phyloP scores from a whole-genome alignment of 2,797 vertebrate genomes.

The Brachyalestes nurse region DNA sequence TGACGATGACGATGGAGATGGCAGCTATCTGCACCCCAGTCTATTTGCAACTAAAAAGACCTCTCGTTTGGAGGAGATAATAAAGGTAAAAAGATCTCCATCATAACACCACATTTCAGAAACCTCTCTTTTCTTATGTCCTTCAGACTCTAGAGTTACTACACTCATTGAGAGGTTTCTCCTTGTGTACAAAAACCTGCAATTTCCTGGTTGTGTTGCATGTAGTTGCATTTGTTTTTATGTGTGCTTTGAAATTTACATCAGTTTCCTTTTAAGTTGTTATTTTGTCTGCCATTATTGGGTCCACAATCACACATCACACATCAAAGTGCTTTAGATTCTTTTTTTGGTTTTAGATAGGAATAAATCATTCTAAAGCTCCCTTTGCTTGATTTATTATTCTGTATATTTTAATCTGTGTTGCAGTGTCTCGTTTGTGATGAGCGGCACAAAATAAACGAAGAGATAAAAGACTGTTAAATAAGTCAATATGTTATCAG shows the following conservation, averaged over 20 bases:
- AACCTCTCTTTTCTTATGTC: background rate
- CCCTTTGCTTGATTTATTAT: conserved; percentile 45
- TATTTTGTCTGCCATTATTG: conserved; percentile 45
- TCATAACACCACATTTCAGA: background rate
- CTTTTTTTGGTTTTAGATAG: conserved; percentile 48
- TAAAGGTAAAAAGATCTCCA: conserved; percentile 82
- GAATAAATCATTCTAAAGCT: conserved; percentile 31
- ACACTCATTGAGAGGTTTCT: background rate
- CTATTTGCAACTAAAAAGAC: conserved; percentile 93
- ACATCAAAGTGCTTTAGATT: conserved; percentile 51
- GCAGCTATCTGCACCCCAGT: conserved; percentile 94
- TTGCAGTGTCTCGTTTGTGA: conserved; percentile 33
- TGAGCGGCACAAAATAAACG: conserved; percentile 16
- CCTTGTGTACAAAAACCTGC: background rate
- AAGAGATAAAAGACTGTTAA: conserved; percentile 44
- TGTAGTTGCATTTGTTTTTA: background rate
- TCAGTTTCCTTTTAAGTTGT: conserved; percentile 38
- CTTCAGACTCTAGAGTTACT: background rate
- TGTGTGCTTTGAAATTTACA: conserved; percentile 17
- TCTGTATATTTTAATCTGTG: conserved; percentile 41
- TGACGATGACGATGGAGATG: conserved; percentile 82
- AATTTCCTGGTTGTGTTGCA: too few relatives aligned
- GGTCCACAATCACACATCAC: conserved; percentile 46
- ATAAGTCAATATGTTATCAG: conserved; percentile 37
- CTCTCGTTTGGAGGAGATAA: conserved; percentile 91